Conservation (phyloP, 2,888 invertebrate genomes). For the Rotaria socialis region DNA sequence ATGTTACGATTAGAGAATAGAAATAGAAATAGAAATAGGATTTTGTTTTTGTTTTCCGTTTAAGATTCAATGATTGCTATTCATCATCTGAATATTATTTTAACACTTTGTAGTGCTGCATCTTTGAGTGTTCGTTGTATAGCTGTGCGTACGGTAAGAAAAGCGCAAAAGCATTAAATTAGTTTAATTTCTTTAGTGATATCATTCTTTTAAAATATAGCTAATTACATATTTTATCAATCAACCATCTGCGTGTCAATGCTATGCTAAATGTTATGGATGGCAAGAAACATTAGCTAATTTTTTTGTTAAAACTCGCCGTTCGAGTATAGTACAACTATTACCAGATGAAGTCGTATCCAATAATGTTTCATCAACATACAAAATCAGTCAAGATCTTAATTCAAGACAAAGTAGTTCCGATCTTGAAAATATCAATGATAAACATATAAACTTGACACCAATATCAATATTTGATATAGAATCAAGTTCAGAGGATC, state of each 20-base stretch:
- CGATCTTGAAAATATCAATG: not conserved
- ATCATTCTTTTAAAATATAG: not conserved
- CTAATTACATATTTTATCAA: not conserved
- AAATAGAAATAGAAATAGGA: not conserved
- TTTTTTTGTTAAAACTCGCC: slow-evolving; percentile 12
- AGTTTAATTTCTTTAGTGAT: not conserved
- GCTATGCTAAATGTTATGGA: slow-evolving; percentile 9
- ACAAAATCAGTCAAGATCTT: not conserved
- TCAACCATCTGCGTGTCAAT: not conserved
- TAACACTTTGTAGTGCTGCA: slow-evolving; percentile 15
- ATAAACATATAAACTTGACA: not conserved
- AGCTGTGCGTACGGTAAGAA: not conserved
- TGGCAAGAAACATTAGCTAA: slow-evolving; percentile 31
- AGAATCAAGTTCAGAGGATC: not conserved
- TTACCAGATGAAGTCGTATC: not conserved
- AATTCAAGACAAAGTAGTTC: not conserved
- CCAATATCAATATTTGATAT: not conserved
- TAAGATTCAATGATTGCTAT: not conserved
- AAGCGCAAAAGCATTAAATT: not conserved
- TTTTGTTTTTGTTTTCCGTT: not conserved
- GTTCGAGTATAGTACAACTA: not conserved
- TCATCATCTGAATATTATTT: slow-evolving; percentile 19
- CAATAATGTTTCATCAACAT: not conserved
- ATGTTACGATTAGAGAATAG: not conserved
- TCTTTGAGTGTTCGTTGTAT: not conserved